phyloP scores from a whole-genome alignment of 2,888 invertebrate genomes.

The Plebejus argus region DNA sequence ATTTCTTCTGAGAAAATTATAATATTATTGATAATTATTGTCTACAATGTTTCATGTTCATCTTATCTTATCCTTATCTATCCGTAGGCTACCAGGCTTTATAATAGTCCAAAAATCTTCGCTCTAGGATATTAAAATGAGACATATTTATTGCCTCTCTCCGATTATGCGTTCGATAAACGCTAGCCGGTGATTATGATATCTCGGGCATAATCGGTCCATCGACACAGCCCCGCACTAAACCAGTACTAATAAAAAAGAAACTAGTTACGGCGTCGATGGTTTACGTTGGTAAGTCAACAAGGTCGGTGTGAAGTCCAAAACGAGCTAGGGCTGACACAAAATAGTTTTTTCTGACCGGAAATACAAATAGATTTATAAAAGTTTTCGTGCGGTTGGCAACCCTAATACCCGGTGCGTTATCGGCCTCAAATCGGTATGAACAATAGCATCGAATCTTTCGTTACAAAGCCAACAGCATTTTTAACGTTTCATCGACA shows the following conservation, averaged over 20 bases:
- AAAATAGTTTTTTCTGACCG: not conserved
- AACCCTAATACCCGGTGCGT: constrained; percentile 61
- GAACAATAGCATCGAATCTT: constrained; percentile 78
- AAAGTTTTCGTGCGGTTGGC: not conserved
- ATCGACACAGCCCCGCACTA: constrained; percentile 76
- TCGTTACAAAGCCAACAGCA: constrained; percentile 78
- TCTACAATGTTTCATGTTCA: not conserved
- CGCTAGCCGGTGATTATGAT: constrained; percentile 80
- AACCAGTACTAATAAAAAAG: constrained; percentile 79
- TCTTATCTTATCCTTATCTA: not conserved
- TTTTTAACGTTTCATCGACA: constrained; percentile 80
- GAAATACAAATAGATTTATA: not conserved
- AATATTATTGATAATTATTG: not conserved
- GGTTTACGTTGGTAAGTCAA: constrained; percentile 78
- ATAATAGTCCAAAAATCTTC: constrained; percentile 59
- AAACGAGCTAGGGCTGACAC: not conserved
- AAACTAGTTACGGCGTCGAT: constrained; percentile 74
- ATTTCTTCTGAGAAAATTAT: not conserved
- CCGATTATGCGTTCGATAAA: constrained; percentile 79
- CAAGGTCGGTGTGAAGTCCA: constrained; percentile 58
- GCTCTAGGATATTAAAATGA: constrained; percentile 77
- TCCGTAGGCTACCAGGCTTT: constrained; percentile 19
- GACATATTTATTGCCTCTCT: constrained; percentile 78
- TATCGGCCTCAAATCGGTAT: constrained; percentile 71
- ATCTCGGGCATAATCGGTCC: constrained; percentile 76